Conservation (phyloP, 2,888 invertebrate species). For the Mantis religiosa region DNA sequence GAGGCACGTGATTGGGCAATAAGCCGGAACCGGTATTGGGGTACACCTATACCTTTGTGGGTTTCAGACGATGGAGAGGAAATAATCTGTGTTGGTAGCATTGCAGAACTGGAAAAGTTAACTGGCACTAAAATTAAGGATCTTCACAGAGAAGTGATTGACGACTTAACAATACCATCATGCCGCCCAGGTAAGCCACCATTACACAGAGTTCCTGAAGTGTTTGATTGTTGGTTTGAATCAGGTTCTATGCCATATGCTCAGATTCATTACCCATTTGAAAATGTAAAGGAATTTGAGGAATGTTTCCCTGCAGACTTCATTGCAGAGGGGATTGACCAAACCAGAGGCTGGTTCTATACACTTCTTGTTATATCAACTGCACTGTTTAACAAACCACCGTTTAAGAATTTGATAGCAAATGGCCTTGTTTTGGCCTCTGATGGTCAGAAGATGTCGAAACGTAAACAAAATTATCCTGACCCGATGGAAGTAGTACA, state of each 20-base stretch:
- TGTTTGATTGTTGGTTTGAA: conserved; percentile 99
- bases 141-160: conserved; percentile 92
- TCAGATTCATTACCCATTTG: conserved; percentile 94
- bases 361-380: conserved; percentile 96
- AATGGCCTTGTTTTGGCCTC: conserved; percentile 94
- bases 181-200: conserved; percentile 75
- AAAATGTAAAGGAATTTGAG: conserved; percentile 81
- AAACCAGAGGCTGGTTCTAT: conserved; percentile 98
- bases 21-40: conserved; percentile 98
- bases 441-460: conserved; percentile 99
- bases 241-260: conserved; percentile 99
- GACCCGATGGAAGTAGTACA: conserved; percentile 86
- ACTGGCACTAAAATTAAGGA: conserved; percentile 81
- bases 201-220: conserved; percentile 81
- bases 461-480: conserved; percentile 97
- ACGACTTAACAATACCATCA: conserved; percentile 90
- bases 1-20: conserved; percentile 98
- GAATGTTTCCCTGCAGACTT: conserved; percentile 96
- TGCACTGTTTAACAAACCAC: conserved; percentile 90
- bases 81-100: conserved; percentile 90
- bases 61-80: conserved; percentile 86
- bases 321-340: conserved; percentile 98
- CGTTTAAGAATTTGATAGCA: conserved; percentile 95
- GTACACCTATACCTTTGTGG: conserved; percentile 98
- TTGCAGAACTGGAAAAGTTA: conserved; percentile 79